Evolutionary conservation across 2,888 invertebrate species (phyloP).

Genomic region (Adineta ricciae): DNA sequence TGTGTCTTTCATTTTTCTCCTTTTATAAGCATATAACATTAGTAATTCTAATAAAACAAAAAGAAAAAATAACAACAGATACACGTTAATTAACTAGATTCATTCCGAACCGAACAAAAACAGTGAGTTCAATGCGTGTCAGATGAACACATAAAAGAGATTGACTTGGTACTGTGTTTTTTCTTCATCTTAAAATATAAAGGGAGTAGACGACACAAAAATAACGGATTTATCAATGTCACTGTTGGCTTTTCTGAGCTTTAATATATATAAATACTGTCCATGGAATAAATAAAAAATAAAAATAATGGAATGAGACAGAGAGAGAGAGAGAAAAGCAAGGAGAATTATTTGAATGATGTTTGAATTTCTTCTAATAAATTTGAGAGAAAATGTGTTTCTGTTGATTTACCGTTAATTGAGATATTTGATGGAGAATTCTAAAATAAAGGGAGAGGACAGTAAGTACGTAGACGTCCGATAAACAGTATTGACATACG

Average conservation of each 20-base stretch:
- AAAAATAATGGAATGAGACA: background rate
- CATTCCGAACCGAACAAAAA: background rate
- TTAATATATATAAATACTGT: background rate
- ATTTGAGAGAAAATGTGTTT: conserved; percentile 15
- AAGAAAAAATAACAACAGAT: background rate
- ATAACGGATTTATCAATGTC: background rate
- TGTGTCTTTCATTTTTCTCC: background rate
- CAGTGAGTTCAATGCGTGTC: background rate
- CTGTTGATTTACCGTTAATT: conserved; percentile 1
- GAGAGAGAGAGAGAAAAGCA: background rate
- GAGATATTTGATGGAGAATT: background rate
- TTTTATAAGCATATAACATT: background rate
- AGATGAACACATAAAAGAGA: background rate
- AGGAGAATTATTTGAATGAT: background rate
- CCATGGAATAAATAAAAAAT: background rate
- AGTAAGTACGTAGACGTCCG: no score
- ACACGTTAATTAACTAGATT: background rate
- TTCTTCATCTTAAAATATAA: background rate
- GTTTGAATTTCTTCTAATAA: conserved; percentile 2
- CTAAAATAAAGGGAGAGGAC: background rate
- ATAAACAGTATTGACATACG: background rate
- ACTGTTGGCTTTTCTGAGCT: background rate
- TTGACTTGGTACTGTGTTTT: no score
- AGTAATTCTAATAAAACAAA: background rate
- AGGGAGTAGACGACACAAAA: background rate